Evolutionary conservation across 2,797 vertebrate species (phyloP), one percentile per base, ranked within the genome.

Genomic region (Margarornis squamiger): DNA sequence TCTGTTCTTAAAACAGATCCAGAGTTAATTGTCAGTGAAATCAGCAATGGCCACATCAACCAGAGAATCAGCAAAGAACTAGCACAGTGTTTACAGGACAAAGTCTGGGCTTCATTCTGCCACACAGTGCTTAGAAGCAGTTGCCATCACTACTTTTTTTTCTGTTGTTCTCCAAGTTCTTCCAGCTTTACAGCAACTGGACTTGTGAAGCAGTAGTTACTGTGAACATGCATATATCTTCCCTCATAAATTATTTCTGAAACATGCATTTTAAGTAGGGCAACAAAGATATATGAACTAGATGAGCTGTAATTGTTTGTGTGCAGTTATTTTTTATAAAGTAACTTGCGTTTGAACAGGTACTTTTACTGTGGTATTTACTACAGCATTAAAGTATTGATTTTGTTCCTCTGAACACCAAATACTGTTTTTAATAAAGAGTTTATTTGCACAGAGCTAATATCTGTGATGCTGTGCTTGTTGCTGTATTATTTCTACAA

Each of bases 201-300:
- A 79, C 78, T 96, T 85, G 72, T 91, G 92, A 96, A 92, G 77
- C 78, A 90, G 45, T 36, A 78, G 45, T 83, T 87, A 23, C 89
- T 95, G 90, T 92, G 77, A 94, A 93, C 95, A 89, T 95, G 86
- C 88, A 95, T 52, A 23, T 51, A 38, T 76, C 19, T 67, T 86
- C 36, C 30, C 49, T 91, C 75, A 96, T 96, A 82, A 93, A 97
- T 97, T 88, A 97, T 97, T 95, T 92, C 95, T 95, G 85, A 68
- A 66, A 36, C 21, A 36, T 7, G 5, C 78, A 4, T 91, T 97
- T 95, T 48, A 66, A 95, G 88, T 57, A 90, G 94, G 67, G 62
- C 58, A 61, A 55, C 45, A 75, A 92, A 73, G 84, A 87, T 78
- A 62, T 23, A 71, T 27, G 48, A 92, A 80, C 59, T 65, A 38